Evolutionary conservation across 1,140 invertebrate genomes (phyloP), one percentile per base, ranked within the genome.

Genomic region (Bombyx mandarina): DNA sequence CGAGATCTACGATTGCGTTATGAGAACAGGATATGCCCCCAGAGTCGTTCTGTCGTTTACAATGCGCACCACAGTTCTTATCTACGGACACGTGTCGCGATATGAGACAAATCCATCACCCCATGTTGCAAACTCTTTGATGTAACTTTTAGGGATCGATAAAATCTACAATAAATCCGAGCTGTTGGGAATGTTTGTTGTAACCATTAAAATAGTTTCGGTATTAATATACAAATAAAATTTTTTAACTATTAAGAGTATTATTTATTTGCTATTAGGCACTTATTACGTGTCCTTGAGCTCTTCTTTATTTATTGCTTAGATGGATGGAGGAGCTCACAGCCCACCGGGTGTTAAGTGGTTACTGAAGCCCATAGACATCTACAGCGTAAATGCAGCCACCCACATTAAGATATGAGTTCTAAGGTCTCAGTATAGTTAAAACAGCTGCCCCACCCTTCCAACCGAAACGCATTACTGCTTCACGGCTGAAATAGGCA

Each of bases 51-150:
- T 69, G 75, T 70, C 72, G 71, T 78, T 77, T 75, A 75, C 73
- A 73, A 77, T 70, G 69, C 43, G 62, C 61, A 64, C 69, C 22
- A 71, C 71, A n/a, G 45, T 49, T 70, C 66, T 72, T 78, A 79
- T 79, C 75, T 73, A 43, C 44, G 45, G 66, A 56, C 77, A 75
- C 77, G 79, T 82, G 79, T 45, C 67, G 58, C 58, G 50, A 62
- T 45, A 67, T 55, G 55, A 60, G 56, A 60, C 66, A 77, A 77
- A 82, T 82, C 79, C 75, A 75, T 82, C 75, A 82, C 74, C 75
- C 79, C 66, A 67, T 52, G 3, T 47, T 22, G 54, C 54, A 63
- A 73, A 74, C 72, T 75, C 76, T 82, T 82, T 82, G 76, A 82
- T 77, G 77, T 77, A 35, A 35, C 26, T 35, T 35, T 35, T 35